Evolutionary conservation across 2,113 vertebrate species (phyloP).

Genomic region (Eclectus roratus): DNA sequence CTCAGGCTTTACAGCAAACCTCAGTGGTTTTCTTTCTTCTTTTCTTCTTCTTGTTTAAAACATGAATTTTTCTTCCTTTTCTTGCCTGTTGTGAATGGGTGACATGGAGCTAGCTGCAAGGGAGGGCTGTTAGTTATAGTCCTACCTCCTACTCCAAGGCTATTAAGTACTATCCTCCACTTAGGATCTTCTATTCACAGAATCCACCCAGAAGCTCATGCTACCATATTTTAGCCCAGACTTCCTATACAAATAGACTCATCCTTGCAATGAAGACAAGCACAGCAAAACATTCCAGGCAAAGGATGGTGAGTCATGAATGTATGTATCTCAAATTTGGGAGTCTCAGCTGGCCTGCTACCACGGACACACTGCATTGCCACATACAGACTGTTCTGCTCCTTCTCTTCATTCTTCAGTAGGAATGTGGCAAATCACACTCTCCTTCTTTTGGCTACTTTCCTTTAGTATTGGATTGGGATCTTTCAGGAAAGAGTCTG

Average conservation of each 20-base stretch:
- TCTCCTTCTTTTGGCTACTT: not conserved
- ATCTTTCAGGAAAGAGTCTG: not conserved
- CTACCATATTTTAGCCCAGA: not conserved
- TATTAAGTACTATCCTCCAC: not conserved
- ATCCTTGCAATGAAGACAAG: not conserved
- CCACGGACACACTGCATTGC: not conserved
- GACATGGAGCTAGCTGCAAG: not conserved
- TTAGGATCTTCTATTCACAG: not conserved
- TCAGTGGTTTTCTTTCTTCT: not conserved
- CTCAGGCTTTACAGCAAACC: not conserved
- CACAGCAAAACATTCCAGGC: not conserved
- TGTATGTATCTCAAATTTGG: not conserved
- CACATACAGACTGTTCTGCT: not conserved
- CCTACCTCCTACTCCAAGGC: not conserved
- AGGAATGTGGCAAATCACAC: not conserved
- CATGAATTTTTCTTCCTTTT: not conserved
- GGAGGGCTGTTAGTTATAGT: not conserved
- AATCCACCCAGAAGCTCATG: not conserved
- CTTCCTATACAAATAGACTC: not conserved
- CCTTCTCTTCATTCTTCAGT: not conserved
- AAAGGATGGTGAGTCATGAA: not conserved
- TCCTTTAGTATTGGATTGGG: not conserved
- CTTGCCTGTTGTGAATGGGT: not conserved
- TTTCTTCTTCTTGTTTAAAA: not conserved
- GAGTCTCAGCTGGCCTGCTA: not conserved